Conservation (phyloP, 2,797 vertebrate species). For the Hydrocynus forskahlii region DNA sequence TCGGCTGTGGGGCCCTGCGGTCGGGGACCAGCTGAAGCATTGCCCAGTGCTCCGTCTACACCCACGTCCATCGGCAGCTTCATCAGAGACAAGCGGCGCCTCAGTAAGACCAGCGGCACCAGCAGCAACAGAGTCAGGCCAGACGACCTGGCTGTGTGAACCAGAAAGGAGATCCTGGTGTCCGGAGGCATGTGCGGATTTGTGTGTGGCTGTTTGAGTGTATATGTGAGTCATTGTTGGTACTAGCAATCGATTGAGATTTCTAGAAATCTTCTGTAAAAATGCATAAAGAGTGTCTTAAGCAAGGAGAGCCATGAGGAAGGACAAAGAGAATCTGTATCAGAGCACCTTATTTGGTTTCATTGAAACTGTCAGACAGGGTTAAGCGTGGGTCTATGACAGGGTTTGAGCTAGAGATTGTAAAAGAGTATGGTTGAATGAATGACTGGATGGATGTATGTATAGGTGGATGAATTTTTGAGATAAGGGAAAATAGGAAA, state of each 20-base stretch:
- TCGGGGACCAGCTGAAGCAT: constrained; percentile 57
- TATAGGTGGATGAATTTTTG: neutral
- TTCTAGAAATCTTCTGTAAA: constrained; percentile 1
- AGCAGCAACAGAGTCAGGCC: constrained; percentile 91
- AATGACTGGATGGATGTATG: no score
- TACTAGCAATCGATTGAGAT: constrained; percentile 20
- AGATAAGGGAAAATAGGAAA: neutral
- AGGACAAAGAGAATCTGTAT: constrained; percentile 53
- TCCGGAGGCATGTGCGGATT: neutral
- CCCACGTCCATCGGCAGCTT: constrained; percentile 71
- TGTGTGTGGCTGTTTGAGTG: neutral
- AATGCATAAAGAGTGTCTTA: neutral
- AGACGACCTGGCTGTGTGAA: constrained; percentile 88
- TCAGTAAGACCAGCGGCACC: constrained; percentile 88
- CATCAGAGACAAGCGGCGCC: constrained; percentile 83
- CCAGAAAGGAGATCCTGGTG: neutral
- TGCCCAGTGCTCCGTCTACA: constrained; percentile 70
- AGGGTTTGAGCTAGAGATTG: constrained; percentile 13
- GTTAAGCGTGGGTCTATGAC: constrained; percentile 26
- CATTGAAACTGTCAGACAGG: constrained; percentile 54
- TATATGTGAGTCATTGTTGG: constrained; percentile 22
- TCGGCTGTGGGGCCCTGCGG: constrained; percentile 66
- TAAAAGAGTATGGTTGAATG: neutral
- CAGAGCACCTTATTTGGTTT: constrained; percentile 59
- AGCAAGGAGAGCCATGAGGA: neutral